Evolutionary conservation across 2,797 vertebrate genomes (phyloP), one percentile per base, ranked within the genome.

Genomic region (Hafferia zeledoni): DNA sequence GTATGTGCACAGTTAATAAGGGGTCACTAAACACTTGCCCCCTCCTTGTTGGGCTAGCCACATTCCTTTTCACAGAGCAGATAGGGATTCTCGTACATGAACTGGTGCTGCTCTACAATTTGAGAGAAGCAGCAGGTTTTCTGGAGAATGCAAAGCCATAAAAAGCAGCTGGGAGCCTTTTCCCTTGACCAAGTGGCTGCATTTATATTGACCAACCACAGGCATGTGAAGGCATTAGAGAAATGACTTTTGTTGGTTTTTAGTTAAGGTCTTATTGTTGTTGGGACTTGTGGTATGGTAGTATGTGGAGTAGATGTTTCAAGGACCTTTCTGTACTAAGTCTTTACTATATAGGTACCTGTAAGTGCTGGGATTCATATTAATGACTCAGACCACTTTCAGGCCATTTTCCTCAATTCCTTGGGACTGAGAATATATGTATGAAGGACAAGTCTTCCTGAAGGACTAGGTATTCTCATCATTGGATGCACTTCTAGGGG

Each of bases 161-260:
- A 91, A 90, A 95, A 83, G 57, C 82, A 94, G 33, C 79, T 63
- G 57, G 31, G n/a, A 91, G 33, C 6, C 17, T 92, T 90, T 91
- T 83, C 59, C 44, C 44, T 76, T 43, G 46, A 67, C 59, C 55
- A 60, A 67, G 47, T 64, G 68, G 19, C 41, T 83, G 59, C 67
- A 53, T 86, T 93, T 93, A 56, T 82, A 83, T 72, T 96, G 57
- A 60, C 44, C 43, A 82, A 52, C 55, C 14, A 53, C 55, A 81
- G 31, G 23, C 59, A 65, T 61, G 23, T 78, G 37, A 24, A 39
- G 19, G 30, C 57, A 31, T 35, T 69, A 80, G n/a, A 82, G 55
- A 79, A 89, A 67, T 43, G 46, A 22, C 27, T 89, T 71, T 74
- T 83, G 5, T 31, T 43, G 41, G 67, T 81, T 83, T 63, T 67